Conservation (phyloP, 2,888 invertebrate species). For the Callinectes sapidus region DNA sequence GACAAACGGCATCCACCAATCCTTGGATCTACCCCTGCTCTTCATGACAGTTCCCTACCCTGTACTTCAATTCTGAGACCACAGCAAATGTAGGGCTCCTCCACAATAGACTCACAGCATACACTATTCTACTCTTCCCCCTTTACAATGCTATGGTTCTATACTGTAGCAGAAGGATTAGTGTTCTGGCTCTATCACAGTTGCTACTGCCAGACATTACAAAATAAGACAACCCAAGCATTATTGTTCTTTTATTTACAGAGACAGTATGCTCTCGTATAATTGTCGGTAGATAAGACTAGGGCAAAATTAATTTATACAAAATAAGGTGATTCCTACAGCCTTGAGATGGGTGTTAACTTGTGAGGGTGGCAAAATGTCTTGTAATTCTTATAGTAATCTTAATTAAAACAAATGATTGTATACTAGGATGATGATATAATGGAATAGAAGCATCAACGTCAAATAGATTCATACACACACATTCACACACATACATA, state of each 20-base stretch:
- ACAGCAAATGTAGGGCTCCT: no score
- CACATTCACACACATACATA: conserved; percentile 34
- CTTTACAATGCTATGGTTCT: no score
- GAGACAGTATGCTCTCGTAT: neutral
- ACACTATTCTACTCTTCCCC: no score
- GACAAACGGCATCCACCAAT: no score
- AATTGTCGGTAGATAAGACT: neutral
- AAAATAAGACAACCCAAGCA: neutral
- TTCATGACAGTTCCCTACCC: no score
- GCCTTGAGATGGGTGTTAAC: neutral
- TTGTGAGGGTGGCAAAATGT: neutral
- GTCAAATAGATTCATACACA: neutral
- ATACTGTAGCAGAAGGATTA: no score
- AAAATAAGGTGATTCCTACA: neutral
- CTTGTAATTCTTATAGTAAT: neutral
- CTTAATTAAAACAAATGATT: neutral
- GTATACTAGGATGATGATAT: neutral
- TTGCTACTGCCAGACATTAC: no score
- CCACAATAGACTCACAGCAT: no score
- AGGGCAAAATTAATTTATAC: neutral
- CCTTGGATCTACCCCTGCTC: no score
- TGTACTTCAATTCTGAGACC: no score
- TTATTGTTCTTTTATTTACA: conserved; percentile 9
- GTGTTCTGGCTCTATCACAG: no score
- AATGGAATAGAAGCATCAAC: neutral